A percentile compares a stretch with the other conserved stretches of the same genome.
phyloP scores from a whole-genome alignment of 2,113 vertebrate species.

The Lathamus discolor region DNA sequence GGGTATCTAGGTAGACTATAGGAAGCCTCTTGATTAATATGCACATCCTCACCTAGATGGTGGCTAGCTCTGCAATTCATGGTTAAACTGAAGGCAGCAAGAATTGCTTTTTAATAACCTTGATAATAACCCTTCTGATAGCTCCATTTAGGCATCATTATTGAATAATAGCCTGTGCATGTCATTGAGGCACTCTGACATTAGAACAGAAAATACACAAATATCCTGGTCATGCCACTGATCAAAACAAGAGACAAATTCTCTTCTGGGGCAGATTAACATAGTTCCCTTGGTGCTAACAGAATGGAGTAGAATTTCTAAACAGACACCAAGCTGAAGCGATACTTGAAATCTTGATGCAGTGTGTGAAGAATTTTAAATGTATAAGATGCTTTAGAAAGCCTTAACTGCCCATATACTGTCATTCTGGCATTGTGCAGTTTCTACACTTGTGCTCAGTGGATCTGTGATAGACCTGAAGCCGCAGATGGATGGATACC shows the following conservation, averaged over 20 bases:
- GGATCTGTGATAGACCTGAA: neutral
- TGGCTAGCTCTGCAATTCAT: conserved; percentile 23
- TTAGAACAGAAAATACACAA: conserved; percentile 41
- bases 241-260: conserved; percentile 24
- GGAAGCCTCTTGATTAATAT: conserved; percentile 70
- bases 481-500: neutral
- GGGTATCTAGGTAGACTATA: conserved; percentile 36
- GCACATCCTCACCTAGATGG: conserved; percentile 48
- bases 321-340: neutral
- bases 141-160: conserved; percentile 50
- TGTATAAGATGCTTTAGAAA: fast-evolving
- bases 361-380: neutral
- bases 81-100: conserved; percentile 44
- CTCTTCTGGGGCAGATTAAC: neutral
- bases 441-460: fast-evolving
- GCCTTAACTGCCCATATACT: neutral
- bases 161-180: conserved; percentile 43
- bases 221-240: conserved; percentile 18
- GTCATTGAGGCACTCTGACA: conserved; percentile 23
- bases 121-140: conserved; percentile 62
- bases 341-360: neutral
- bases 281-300: neutral
- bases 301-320: neutral
- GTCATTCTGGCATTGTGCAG: neutral
- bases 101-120: conserved; percentile 68